These are phyloP conservation scores for Cordilura impudica DNA, from an alignment of 2,888 invertebrate genomes.

Conservation along the genomic window DNA sequence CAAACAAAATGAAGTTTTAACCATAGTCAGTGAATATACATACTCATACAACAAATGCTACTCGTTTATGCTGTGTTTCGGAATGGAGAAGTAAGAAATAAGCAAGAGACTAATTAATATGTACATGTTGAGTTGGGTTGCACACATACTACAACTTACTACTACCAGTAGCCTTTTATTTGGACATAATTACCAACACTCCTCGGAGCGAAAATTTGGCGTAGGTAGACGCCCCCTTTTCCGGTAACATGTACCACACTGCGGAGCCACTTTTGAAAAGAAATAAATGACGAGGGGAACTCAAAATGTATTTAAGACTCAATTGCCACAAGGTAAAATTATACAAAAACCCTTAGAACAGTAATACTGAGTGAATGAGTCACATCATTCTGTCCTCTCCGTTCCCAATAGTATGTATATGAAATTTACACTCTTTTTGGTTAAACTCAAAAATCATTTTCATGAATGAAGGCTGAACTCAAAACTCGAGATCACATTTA, in stretches of 20 bases:
- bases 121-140: conserved; percentile 65
- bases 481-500: conserved; percentile 39
- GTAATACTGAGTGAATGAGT: conserved; percentile 24
- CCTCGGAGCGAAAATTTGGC: conserved; percentile 60
- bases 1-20: conserved; percentile 52
- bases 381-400: conserved; percentile 31
- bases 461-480: conserved; percentile 55
- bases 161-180: conserved; percentile 64
- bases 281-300: conserved; percentile 6
- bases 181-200: conserved; percentile 66
- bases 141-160: conserved; percentile 63
- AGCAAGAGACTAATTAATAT: conserved; percentile 66
- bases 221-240: conserved; percentile 60
- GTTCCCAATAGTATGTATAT: no score
- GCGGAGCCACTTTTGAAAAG: not conserved
- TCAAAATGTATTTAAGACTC: conserved; percentile 19
- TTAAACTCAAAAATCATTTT: not conserved
- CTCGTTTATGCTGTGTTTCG: not conserved
- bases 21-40: conserved; percentile 9
- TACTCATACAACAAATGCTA: conserved; percentile 1
- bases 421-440: conserved; percentile 12
- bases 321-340: conserved; percentile 13
- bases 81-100: not conserved
- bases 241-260: not conserved
- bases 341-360: not conserved